Evolutionary conservation across 2,888 invertebrate species (phyloP), one percentile per base, ranked within the genome.

Genomic region (Orgyia antiqua): DNA sequence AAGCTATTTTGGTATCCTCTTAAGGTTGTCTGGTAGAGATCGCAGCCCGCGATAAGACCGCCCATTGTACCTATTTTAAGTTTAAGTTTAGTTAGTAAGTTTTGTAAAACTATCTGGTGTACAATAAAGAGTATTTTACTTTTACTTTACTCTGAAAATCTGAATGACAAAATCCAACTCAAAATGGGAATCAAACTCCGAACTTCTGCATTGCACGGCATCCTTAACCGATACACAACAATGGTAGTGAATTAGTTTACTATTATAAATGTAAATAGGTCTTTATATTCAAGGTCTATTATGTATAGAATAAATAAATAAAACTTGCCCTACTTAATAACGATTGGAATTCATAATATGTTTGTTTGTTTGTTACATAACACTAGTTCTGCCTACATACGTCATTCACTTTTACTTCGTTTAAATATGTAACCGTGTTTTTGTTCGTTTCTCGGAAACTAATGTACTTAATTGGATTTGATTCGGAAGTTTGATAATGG

Each of bases 211-310:
- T n/a, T n/a, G n/a, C n/a, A n/a, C n/a, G n/a, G n/a, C n/a, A n/a
- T n/a, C n/a, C n/a, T n/a, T n/a, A n/a, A n/a, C n/a, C n/a, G n/a
- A n/a, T n/a, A n/a, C n/a, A n/a, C n/a, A n/a, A n/a, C n/a, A n/a
- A n/a, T n/a, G n/a, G n/a, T n/a, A n/a, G n/a, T n/a, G n/a, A n/a
- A 11, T 6, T 10, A 24, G 6, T 7, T 7, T 11, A 8, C 7
- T 10, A 28, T 28, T 15, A 27, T 2, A 10, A 10, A 27, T 20
- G 28, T 6, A 29, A 23, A 5, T 35, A 29, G 27, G 30, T 23
- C 17, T 9, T n/a, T 6, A 31, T 15, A 31, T 31, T 37, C 39
- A 46, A 46, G 41, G 46, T 31, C 36, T 17, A 2, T n/a, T 33
- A 36, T 27, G 31, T 17, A 12, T 7, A 10, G 46, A 44, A 46